A percentile compares a stretch with the other conserved stretches of the same genome.
Conservation (phyloP, 2,888 invertebrate genomes). For the Andrena bicolor region DNA sequence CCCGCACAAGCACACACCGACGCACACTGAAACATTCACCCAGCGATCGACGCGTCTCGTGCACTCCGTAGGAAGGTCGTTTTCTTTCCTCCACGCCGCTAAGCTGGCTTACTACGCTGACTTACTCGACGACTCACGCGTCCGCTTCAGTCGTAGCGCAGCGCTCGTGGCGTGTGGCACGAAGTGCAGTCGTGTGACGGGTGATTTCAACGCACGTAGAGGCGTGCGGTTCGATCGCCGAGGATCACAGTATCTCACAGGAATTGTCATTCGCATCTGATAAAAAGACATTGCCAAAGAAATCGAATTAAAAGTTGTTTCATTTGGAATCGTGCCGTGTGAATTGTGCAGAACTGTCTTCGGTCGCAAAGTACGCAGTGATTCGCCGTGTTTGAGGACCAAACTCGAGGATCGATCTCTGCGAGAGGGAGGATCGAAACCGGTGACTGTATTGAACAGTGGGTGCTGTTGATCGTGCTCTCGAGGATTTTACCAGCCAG, state of each 20-base stretch:
- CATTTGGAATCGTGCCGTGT: background rate
- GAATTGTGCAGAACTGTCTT: background rate
- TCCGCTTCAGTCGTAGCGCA: constrained; percentile 75
- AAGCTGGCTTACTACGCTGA: constrained; percentile 61
- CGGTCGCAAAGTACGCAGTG: background rate
- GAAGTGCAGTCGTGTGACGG: constrained; percentile 20
- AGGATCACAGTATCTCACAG: background rate
- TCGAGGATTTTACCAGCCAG: background rate
- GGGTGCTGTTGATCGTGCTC: background rate
- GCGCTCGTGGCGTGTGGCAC: constrained; percentile 74
- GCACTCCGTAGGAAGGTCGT: constrained; percentile 78
- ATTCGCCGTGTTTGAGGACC: background rate
- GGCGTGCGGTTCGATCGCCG: background rate
- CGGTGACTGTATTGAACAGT: constrained; percentile 20
- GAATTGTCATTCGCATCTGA: background rate
- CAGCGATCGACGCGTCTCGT: constrained; percentile 36
- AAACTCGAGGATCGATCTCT: background rate
- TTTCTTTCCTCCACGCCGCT: constrained; percentile 75
- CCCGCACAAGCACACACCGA: constrained; percentile 58
- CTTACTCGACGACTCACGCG: constrained; percentile 52
- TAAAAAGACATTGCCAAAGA: background rate
- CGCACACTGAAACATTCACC: background rate
- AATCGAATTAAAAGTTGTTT: background rate
- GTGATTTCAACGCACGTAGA: constrained; percentile 31
- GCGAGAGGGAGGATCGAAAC: background rate